Evolutionary conservation across 2,888 invertebrate genomes (phyloP), one percentile per base, ranked within the genome.

Genomic region (Xanthostigma xanthostigma): DNA sequence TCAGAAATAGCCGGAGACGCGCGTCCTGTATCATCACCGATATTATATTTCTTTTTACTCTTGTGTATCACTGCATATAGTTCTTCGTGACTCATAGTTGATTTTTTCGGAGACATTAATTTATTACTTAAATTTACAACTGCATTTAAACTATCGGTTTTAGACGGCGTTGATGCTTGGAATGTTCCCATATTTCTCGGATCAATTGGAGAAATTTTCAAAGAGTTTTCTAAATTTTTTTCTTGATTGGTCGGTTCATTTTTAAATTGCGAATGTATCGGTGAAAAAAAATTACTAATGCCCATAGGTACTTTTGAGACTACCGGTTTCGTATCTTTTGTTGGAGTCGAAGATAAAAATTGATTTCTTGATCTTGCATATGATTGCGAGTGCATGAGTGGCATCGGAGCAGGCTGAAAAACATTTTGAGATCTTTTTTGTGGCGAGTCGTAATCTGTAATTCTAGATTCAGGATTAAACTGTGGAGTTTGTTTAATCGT

Each of bases 11-110:
- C 73, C 2, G 65, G 67, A 36, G 69, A 68, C 3, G 60, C 58
- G 11, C 73, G 56, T 33, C 70, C 69, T 36, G 71, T 70, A 4
- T 75, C 73, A 49, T 71, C 64, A 60, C 72, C 76, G 45, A 84
- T 82, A 55, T 82, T 83, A 47, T 83, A 69, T 60, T 78, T 77
- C 64, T 80, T 81, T 61, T 84, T 84, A 56, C 81, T 82, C 63
- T 83, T 83, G 61, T 85, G 84, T 53, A 85, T 84, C 12, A 81
- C 81, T 3, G 84, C 81, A 59, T 82, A 84, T 3, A 85, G 66
- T 62, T 85, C 83, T 60, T 85, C 84, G 55, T 83, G 82, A n/a
- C 80, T 80, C 80, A 85, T 82, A 0, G 79, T 78, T 2, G 81
- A 80, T 63, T 79, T 81, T 17, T 79, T 78, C 0, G 82, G 81